These are phyloP conservation scores for Stegana nigrithorax DNA, from an alignment of 2,888 invertebrate genomes.

Conservation along the genomic window DNA sequence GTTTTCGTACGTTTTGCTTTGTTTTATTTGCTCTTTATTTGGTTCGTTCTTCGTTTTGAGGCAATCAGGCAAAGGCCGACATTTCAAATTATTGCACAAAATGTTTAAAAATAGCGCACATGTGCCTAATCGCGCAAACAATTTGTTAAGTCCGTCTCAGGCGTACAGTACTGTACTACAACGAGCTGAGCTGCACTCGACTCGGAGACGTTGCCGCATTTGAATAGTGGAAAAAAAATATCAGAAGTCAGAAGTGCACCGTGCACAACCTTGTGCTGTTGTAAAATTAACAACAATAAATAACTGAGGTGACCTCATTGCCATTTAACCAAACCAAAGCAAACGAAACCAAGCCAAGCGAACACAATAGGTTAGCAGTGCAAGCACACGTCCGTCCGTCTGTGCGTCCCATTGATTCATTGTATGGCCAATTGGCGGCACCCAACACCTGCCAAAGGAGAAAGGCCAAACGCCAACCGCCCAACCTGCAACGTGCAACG, in stretches of 20 bases:
- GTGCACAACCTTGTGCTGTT: slow-evolving; percentile 48
- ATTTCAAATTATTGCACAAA: slow-evolving; percentile 26
- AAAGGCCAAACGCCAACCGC: too few species aligned
- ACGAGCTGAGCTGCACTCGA: background rate
- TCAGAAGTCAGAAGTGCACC: too few species aligned
- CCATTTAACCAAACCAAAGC: slow-evolving; percentile 15
- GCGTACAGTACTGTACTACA: background rate
- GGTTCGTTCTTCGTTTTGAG: background rate
- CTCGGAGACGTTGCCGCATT: slow-evolving; percentile 21
- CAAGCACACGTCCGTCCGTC: background rate
- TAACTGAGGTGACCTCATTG: slow-evolving; percentile 23
- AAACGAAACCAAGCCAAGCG: slow-evolving; percentile 15
- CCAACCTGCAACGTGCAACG: too few species aligned
- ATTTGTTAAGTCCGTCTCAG: slow-evolving; percentile 15
- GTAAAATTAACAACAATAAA: slow-evolving; percentile 54
- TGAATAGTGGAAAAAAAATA: slow-evolving; percentile 30
- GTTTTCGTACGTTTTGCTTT: background rate
- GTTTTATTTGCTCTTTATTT: background rate
- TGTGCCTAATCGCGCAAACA: background rate
- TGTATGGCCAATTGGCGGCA: too few species aligned
- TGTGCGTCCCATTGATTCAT: too few species aligned
- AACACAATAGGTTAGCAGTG: slow-evolving; percentile 1
- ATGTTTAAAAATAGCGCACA: slow-evolving; percentile 32
- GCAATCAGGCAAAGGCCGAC: slow-evolving; percentile 42
- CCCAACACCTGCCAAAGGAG: too few species aligned